Base-by-base conservation (phyloP, 1,140 invertebrate species). In the Pogonomyrmex barbatus region DNA sequence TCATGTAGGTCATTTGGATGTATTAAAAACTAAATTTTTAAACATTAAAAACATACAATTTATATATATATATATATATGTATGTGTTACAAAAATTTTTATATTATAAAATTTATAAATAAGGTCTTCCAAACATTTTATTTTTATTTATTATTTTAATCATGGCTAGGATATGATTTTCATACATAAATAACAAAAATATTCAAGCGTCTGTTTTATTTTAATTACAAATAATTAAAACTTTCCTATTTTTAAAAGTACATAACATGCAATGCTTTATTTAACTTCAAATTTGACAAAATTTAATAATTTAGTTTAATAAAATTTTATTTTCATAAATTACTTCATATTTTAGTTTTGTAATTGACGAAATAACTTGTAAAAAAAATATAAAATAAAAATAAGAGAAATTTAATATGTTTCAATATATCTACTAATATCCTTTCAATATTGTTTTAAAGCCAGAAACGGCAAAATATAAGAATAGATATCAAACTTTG, bases 401-500 rank as follows among this genome's bases (percentile, higher is more conserved):
- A 9, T 45, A 4, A 62, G 10, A 6, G 9, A n/a, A 42, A 42
- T 42, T 4, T 24, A 1, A 65, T 24, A 24, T 45, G 12, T 24
- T 45, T 4, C 9, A 24, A 67, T 67, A 67, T 42, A 12, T 24
- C n/a, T 39, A 47, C 33, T 67, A 67, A 78, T 65, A 6, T 71
- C 47, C 33, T 36, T 50, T 71, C 45, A 36, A 39, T 24, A 24
- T 50, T 9, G 45, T 56, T n/a, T 58, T 47, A 45, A 58, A 73
- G 8, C 39, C 73, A 12, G 14, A 56, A 14, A 42, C 12, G 9
- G 24, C 4, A 33, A 50, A 12, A 60, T 30, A 50, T 39, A 82
- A 82, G 39, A 82, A 82, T 58, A 82, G 24, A 4, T 45, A 42
- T 5, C 36, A 58, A 82, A 45, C 24, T 56, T n/a, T 12, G 33